Evolutionary conservation across 2,888 invertebrate genomes (phyloP).

Genomic region (Drosophila neotestacea): DNA sequence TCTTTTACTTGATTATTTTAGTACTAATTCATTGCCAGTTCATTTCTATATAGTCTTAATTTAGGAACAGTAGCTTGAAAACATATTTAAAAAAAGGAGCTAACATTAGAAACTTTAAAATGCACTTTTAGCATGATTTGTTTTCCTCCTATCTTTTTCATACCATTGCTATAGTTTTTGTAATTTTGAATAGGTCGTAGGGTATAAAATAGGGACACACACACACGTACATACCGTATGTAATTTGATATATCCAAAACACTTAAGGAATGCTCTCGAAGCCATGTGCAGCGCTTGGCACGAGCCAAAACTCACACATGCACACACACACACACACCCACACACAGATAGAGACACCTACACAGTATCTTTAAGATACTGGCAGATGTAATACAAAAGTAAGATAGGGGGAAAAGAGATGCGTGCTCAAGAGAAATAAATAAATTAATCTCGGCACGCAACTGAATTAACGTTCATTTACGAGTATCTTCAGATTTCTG

Average conservation of each 20-base stretch:
- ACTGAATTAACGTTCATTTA: constrained; percentile 51
- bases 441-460: constrained; percentile 73
- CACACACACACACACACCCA: background rate
- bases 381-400: constrained; percentile 37
- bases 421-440: constrained; percentile 58
- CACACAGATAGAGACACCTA: background rate
- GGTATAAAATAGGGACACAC: background rate
- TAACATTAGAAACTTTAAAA: no score
- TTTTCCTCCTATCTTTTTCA: no score
- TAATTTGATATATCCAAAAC: background rate
- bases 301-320: constrained; percentile 33
- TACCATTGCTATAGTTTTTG: background rate
- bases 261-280: constrained; percentile 16
- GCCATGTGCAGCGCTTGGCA: constrained; percentile 57
- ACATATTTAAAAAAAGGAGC: no score
- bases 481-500: constrained; percentile 27
- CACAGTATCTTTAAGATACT: constrained; percentile 38
- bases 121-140: no score
- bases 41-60: no score
- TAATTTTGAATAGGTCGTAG: background rate
- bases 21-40: no score
- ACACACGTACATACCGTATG: background rate
- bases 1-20: no score
- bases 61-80: no score
- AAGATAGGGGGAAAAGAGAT: constrained; percentile 28